phyloP scores from a whole-genome alignment of 1,140 invertebrate species.

The Dryas iulia region DNA sequence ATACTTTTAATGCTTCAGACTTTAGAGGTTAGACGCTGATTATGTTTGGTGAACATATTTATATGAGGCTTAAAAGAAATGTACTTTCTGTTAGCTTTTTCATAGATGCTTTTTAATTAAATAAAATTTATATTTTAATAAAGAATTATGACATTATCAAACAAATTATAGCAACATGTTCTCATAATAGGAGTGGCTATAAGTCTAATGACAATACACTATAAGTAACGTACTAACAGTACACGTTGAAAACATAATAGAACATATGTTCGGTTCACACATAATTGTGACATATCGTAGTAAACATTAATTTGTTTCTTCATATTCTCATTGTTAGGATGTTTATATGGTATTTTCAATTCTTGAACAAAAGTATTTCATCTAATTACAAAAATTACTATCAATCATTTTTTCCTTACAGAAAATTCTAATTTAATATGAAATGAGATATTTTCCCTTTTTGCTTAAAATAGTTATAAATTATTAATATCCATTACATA shows the following conservation, averaged over 20 bases:
- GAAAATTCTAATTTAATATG: too few relatives aligned
- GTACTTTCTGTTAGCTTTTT: not conserved
- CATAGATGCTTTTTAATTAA: not conserved
- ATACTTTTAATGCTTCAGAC: not conserved
- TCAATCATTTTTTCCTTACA: too few relatives aligned
- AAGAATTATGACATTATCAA: not conserved
- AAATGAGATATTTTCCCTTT: too few relatives aligned
- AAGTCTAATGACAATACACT: constrained; percentile 23
- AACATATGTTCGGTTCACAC: constrained; percentile 61
- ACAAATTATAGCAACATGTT: not conserved
- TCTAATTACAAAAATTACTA: too few relatives aligned
- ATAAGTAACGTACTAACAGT: constrained; percentile 53
- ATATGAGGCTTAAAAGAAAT: not conserved
- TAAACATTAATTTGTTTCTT: not conserved
- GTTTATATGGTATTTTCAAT: not conserved
- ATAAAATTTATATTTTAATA: too few relatives aligned
- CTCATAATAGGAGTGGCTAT: constrained; percentile 5
- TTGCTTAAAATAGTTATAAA: too few relatives aligned
- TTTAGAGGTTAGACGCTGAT: too few relatives aligned
- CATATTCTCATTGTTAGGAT: not conserved
- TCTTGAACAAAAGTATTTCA: too few relatives aligned
- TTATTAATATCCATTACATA: too few relatives aligned
- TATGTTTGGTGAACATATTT: not conserved
- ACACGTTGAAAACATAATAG: constrained; percentile 31
- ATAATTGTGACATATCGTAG: constrained; percentile 30